Percentiles rank a stretch among this genome's conserved stretches.
phyloP scores from a whole-genome alignment of 2,888 invertebrate genomes.

The Pristionchus entomophagus region DNA sequence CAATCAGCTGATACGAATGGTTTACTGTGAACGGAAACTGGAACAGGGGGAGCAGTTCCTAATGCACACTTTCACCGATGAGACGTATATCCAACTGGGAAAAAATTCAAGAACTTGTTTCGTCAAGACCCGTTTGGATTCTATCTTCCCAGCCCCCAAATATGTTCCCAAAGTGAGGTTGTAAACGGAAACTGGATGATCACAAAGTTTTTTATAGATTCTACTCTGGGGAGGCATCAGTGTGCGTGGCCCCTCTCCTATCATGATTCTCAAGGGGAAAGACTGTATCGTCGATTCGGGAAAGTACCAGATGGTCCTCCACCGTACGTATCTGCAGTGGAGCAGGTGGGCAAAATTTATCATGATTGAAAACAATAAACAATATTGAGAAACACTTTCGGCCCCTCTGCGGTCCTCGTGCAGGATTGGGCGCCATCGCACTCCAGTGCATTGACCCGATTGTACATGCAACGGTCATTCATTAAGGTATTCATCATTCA shows the following conservation, averaged over 20 bases:
- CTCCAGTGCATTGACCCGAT: not conserved
- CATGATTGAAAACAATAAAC: not conserved
- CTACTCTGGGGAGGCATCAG: not conserved
- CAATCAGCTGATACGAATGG: not conserved
- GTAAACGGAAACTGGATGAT: not conserved
- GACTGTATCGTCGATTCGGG: not conserved
- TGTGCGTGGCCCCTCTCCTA: not conserved
- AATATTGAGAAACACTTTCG: not conserved
- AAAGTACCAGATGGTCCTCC: not conserved
- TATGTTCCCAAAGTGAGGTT: not conserved
- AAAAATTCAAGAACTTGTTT: not conserved
- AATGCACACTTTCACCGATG: not conserved
- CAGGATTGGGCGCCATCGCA: not conserved
- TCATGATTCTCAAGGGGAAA: not conserved
- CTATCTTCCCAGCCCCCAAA: not conserved
- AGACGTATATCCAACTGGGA: not conserved
- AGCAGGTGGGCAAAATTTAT: not conserved
- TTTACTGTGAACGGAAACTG: not conserved
- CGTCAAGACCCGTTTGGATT: not conserved
- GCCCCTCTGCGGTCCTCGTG: not conserved
- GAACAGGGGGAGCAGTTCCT: not conserved
- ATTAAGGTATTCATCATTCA: not conserved
- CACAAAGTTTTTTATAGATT: not conserved
- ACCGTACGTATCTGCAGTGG: not conserved
- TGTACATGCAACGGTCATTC: not conserved